These are phyloP conservation scores for Apeltes quadracus DNA, from an alignment of 2,113 vertebrate species.

Conservation along the genomic window DNA sequence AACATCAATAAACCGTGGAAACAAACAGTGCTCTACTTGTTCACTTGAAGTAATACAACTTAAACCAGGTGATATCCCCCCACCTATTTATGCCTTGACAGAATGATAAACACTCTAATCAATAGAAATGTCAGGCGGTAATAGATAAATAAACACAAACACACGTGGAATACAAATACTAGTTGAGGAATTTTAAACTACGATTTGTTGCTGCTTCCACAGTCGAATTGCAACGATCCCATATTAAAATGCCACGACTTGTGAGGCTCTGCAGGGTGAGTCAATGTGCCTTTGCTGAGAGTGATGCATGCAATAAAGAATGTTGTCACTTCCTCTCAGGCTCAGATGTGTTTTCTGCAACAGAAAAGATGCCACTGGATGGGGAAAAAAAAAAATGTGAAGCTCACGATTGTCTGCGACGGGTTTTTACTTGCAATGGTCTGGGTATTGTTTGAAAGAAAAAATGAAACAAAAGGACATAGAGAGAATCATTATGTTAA, in stretches of 20 bases:
- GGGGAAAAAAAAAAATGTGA: slow-evolving; percentile 11
- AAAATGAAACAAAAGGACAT: background rate
- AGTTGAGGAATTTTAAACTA: slow-evolving; percentile 24
- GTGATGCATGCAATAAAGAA: slow-evolving; percentile 67
- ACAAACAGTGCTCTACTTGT: background rate
- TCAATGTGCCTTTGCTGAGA: slow-evolving; percentile 72
- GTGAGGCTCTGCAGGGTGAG: slow-evolving; percentile 66
- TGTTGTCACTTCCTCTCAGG: slow-evolving; percentile 67
- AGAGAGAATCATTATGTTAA: slow-evolving; percentile 12
- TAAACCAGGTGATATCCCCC: background rate
- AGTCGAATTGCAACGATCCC: slow-evolving; percentile 30
- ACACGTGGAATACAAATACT: slow-evolving; percentile 38
- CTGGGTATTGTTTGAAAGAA: background rate
- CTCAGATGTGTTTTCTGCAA: slow-evolving; percentile 41
- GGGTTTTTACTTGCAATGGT: background rate
- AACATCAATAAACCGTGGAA: slow-evolving; percentile 3
- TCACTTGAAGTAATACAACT: background rate
- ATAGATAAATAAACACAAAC: slow-evolving; percentile 44
- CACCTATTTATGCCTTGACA: slow-evolving; percentile 7
- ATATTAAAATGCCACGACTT: slow-evolving; percentile 70
- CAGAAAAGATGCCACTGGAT: slow-evolving; percentile 34
- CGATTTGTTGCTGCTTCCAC: slow-evolving; percentile 45
- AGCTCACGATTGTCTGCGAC: background rate
- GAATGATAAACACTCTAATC: slow-evolving; percentile 48
- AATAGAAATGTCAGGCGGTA: slow-evolving; percentile 36